phyloP scores from a whole-genome alignment of 2,888 invertebrate genomes.

The Lordiphosa andalusiaca region DNA sequence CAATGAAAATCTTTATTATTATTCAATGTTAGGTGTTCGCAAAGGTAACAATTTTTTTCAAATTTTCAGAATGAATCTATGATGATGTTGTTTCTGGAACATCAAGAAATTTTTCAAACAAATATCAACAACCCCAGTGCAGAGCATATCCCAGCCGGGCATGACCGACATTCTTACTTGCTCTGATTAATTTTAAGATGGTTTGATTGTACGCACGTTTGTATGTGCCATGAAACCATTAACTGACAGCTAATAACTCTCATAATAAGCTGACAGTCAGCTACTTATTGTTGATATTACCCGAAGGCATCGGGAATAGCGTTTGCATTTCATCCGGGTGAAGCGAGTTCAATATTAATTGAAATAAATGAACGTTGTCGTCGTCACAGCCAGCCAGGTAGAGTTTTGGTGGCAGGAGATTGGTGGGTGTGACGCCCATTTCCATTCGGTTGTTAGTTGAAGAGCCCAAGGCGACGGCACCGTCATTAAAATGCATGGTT shows the following conservation, averaged over 20 bases:
- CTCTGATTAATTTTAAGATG: constrained; percentile 9
- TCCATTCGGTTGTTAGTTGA: constrained; percentile 18
- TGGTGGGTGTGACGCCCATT: constrained; percentile 12
- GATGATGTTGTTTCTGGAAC: too few species aligned
- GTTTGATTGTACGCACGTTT: neutral
- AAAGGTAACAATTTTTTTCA: too few species aligned
- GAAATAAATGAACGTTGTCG: constrained; percentile 68
- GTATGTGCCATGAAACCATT: constrained; percentile 1
- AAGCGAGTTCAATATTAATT: constrained; percentile 60
- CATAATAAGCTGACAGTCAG: constrained; percentile 15
- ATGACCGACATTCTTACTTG: too few species aligned
- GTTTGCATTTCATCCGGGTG: constrained; percentile 19
- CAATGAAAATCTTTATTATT: too few species aligned
- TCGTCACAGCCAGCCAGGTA: constrained; percentile 30
- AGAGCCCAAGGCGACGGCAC: constrained; percentile 48
- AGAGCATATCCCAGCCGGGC: too few species aligned
- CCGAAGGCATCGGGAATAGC: constrained; percentile 44
- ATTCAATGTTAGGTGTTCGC: too few species aligned
- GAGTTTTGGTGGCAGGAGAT: constrained; percentile 12
- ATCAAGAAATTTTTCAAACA: too few species aligned
- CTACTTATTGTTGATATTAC: constrained; percentile 37
- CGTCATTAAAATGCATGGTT: constrained; percentile 73
- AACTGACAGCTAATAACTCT: constrained; percentile 22
- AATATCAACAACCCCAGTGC: too few species aligned
- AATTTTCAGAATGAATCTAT: too few species aligned